These are phyloP conservation scores for Mesopsocus fuscifrons DNA, from an alignment of 2,888 invertebrate genomes.

Conservation along the genomic window DNA sequence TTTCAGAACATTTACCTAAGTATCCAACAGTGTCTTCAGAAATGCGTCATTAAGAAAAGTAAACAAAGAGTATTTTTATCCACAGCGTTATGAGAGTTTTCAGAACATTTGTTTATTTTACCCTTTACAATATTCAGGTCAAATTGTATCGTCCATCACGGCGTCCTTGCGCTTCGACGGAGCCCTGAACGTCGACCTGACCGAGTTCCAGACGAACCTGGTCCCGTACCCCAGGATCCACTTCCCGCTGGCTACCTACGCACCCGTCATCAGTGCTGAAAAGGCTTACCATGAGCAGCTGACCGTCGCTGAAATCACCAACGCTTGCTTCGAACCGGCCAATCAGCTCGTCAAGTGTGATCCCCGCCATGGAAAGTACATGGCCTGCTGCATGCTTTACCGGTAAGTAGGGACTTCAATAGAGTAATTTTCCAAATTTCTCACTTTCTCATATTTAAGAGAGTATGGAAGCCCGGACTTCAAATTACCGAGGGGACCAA, in stretches of 20 bases:
- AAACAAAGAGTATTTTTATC: no score
- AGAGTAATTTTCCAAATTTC: no score
- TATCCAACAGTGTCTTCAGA: no score
- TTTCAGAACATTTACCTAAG: no score
- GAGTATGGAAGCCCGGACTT: no score
- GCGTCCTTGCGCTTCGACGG: constrained; percentile 87
- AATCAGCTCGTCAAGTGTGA: constrained; percentile 94
- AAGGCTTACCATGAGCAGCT: constrained; percentile 89
- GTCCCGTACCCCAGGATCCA: constrained; percentile 93
- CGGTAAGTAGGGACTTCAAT: constrained; percentile 1
- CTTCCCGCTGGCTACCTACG: constrained; percentile 84
- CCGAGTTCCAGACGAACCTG: constrained; percentile 89
- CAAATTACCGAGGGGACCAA: no score
- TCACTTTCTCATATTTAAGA: no score
- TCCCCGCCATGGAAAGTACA: constrained; percentile 80
- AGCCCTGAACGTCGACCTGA: constrained; percentile 81
- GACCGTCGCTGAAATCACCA: constrained; percentile 82
- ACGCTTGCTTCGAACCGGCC: constrained; percentile 88
- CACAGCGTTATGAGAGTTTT: no score
- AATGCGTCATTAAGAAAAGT: no score
- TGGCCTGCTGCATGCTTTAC: constrained; percentile 93
- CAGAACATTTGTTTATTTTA: no score
- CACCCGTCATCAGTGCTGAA: constrained; percentile 83
- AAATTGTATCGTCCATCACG: constrained; percentile 84
- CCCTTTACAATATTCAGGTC: no score